A percentile compares a stretch with the other conserved stretches of the same genome.
Conservation (phyloP, 2,888 invertebrate species). For the Parnassius apollo region DNA sequence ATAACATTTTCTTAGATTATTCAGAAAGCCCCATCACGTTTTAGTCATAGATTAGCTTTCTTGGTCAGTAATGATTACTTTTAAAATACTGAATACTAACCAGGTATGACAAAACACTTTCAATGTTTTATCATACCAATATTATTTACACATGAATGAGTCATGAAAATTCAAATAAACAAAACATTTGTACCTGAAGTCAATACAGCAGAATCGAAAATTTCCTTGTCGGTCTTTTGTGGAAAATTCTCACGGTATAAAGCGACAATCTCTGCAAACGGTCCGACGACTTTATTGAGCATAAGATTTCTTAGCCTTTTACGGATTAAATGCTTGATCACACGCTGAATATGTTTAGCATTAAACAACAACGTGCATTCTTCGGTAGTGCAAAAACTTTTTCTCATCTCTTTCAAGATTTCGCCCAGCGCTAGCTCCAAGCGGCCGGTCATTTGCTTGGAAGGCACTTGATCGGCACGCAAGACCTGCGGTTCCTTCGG, state of each 20-base stretch:
- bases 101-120: constrained; percentile 1
- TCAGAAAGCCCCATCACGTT: too few relatives aligned
- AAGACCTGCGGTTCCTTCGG: constrained; percentile 33
- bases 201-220: constrained; percentile 42
- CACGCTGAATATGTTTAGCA: constrained; percentile 15
- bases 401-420: constrained; percentile 54
- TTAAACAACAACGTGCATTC: constrained; percentile 30
- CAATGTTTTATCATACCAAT: background rate
- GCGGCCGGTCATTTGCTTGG: constrained; percentile 53
- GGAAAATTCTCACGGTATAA: constrained; percentile 52
- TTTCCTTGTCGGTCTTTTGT: constrained; percentile 46
- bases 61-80: constrained; percentile 7
- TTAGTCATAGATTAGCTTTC: background rate
- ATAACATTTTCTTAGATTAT: too few relatives aligned
- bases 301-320: constrained; percentile 55
- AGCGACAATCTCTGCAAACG: constrained; percentile 38
- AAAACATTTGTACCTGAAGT: constrained; percentile 24
- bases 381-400: constrained; percentile 28
- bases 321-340: constrained; percentile 55
- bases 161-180: constrained; percentile 10
- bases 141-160: background rate
- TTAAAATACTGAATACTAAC: background rate
- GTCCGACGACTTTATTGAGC: constrained; percentile 51
- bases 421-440: constrained; percentile 61
- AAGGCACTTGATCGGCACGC: constrained; percentile 43